These are phyloP conservation scores for Pinctada fucata DNA, from an alignment of 2,888 invertebrate genomes.

Conservation along the genomic window DNA sequence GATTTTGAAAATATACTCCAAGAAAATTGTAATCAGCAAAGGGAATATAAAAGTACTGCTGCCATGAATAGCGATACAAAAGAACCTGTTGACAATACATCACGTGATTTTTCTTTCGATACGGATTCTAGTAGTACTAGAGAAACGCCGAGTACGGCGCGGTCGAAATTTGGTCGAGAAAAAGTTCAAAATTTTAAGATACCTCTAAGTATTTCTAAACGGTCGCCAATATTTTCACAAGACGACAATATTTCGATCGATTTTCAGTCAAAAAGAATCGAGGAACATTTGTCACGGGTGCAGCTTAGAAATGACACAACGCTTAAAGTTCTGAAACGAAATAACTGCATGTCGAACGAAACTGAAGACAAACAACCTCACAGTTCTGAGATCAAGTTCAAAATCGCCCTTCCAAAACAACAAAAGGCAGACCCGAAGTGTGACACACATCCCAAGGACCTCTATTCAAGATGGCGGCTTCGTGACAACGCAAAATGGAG, in stretches of 20 bases:
- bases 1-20: background rate
- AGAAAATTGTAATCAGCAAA: too few relatives aligned
- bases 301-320: background rate
- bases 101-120: background rate
- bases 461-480: background rate
- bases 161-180: background rate
- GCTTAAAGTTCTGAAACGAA: background rate
- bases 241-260: background rate
- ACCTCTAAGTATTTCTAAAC: background rate
- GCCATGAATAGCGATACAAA: background rate
- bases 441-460: background rate
- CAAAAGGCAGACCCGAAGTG: background rate
- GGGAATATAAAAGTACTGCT: background rate
- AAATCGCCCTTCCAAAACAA: background rate
- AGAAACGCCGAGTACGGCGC: background rate
- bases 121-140: background rate
- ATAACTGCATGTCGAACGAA: background rate
- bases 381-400: background rate
- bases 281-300: background rate
- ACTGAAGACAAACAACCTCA: background rate
- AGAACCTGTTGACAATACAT: background rate
- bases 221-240: background rate
- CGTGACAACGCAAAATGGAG: background rate
- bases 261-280: background rate
- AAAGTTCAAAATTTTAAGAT: background rate